Evolutionary conservation across 2,113 vertebrate genomes (phyloP), one percentile per base, ranked within the genome.

Genomic region (Notothenia rossii): DNA sequence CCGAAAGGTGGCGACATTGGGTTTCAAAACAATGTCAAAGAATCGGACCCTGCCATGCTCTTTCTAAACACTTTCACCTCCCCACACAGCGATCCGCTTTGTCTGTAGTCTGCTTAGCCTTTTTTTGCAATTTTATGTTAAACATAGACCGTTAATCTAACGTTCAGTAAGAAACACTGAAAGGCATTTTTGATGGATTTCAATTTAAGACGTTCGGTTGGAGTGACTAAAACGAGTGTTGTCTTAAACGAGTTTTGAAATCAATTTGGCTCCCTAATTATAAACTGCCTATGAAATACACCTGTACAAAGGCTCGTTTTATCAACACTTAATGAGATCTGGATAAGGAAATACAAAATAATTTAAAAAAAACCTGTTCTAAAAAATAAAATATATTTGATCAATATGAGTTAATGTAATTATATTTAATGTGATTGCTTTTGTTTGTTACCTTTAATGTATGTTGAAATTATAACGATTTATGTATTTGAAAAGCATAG

Each of bases 1-100:
- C 94, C 97, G 95, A 97, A 96, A 97, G 97, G 96, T 96, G 97
- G 97, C 97, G 96, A 96, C 97, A 96, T 98, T 96, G 97, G 94
- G 97, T 96, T 97, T 96, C 85, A 53, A 87, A 93, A 92, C 75
- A 43, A 25, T 67, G 79, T 43, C 62, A 45, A 1, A 65, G 54
- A 79, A n/a, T 0, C 51, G n/a, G 77, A 76, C 53, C 22, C 12
- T 15, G 62, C 25, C 53, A 14, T 29, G 63, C 60, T 79, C 77
- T 6, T 49, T 20, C 48, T 62, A 49, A 76, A n/a, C 65, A 29
- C 66, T 46, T 67, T 18, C 17, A 25, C 48, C 67, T 43, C 40
- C 70, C 54, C 48, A 13, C 59, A 33, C 50, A 62, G 17, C 69
- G 40, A 22, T 33, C 65, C 46, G 33, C 61, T 56, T 25, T 5